Base-by-base conservation (phyloP, 2,888 invertebrate genomes). In the Lobophora halterata region DNA sequence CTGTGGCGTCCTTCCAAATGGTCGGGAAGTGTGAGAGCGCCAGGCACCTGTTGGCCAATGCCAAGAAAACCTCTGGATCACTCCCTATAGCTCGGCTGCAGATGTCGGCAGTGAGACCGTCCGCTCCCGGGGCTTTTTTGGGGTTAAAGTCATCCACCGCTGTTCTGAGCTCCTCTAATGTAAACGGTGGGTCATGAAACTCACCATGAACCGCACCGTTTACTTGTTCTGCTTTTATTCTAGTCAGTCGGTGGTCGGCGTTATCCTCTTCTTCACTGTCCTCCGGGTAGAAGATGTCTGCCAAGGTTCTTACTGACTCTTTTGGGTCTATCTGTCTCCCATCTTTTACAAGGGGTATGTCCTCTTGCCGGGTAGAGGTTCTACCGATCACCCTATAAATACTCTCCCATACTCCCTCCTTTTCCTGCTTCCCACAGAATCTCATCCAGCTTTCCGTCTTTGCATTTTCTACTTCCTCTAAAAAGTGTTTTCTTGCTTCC, bases 121-220 rank as follows among this genome's bases (percentile, higher is more conserved):
- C 38, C 0, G 5, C 3, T 1, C 38, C 38, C 5, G 55, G 55
- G 38, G 49, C 52, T 20, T 49, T 55, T 17, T 49, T 54, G 2
- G 47, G 46, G 14, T 46, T 49, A 5, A 50, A 50, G 3, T 23
- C 24, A 0, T 8, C n/a, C 11, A 31, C 10, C 3, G 39, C 33
- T 4, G 6, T 3, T 7, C 4, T 25, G 1, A 49, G 34, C 13
- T 54, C 50, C 0, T 23, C 1, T 3, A n/a, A 6, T 0, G 52
- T 50, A 27, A 52, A 55, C 9, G 35, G 40, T 6, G 55, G 52
- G 17, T 50, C 50, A 25, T 31, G 30, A 11, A n/a, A 3, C 1
- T 9, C 3, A 12, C 19, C 25, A 29, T 25, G 21, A 13, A 30
- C 9, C 12, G 2, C 5, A 1, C 17, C 34, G 16, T 46, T 45